phyloP scores from a whole-genome alignment of 1,140 invertebrate species.

The Kradibia gibbosae region DNA sequence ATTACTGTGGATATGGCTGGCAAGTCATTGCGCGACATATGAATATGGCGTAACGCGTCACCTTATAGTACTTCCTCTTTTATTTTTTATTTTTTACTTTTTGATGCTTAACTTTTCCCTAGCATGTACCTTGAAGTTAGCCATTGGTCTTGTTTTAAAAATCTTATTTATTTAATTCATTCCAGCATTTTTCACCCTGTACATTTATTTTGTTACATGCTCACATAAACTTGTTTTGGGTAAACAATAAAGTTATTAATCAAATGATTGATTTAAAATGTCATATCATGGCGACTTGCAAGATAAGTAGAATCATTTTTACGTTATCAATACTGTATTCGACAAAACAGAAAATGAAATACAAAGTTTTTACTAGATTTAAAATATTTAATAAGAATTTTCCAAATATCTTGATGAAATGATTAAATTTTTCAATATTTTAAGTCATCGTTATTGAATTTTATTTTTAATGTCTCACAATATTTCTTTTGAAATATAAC shows the following conservation, averaged over 20 bases:
- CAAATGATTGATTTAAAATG: no score
- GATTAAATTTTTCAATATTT: neutral
- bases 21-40: constrained; percentile 41
- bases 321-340: no score
- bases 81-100: constrained; percentile 38
- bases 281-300: no score
- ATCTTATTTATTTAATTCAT: neutral
- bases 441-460: neutral
- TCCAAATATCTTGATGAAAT: neutral
- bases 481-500: no score
- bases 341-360: no score
- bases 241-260: no score
- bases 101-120: neutral
- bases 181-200: neutral
- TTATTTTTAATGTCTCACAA: no score
- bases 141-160: neutral
- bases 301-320: no score
- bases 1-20: constrained; percentile 16
- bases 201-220: no score
- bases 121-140: neutral
- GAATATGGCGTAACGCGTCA: constrained; percentile 37
- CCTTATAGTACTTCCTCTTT: constrained; percentile 29
- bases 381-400: neutral
- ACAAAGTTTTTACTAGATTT: neutral
- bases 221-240: no score